Evolutionary conservation across 2,797 vertebrate genomes (phyloP).

Genomic region (Macroramphosus scolopax): DNA sequence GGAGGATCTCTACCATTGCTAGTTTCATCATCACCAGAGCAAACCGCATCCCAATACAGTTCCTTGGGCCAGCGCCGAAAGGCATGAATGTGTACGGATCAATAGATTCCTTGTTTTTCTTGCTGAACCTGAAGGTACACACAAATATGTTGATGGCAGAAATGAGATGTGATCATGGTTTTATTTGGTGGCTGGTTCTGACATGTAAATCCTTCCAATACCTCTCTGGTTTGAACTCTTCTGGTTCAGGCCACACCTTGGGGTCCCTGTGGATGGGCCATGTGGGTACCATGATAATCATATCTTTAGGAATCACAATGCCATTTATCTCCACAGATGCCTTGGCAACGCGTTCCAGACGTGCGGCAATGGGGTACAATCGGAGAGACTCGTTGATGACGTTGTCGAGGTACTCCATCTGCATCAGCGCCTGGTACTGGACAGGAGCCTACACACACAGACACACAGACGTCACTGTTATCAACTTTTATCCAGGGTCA

Average conservation of each 20-base stretch:
- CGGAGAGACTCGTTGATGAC: constrained; percentile 74
- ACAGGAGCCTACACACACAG: constrained; percentile 58
- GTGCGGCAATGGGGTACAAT: constrained; percentile 57
- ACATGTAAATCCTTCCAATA: constrained; percentile 24
- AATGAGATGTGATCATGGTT: background rate
- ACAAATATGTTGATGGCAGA: background rate
- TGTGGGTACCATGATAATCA: constrained; percentile 62
- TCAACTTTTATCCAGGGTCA: no score
- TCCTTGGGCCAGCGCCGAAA: constrained; percentile 82
- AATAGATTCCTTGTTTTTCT: constrained; percentile 71
- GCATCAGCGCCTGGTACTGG: constrained; percentile 64
- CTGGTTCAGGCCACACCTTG: constrained; percentile 70
- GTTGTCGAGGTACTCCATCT: constrained; percentile 82
- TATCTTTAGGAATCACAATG: constrained; percentile 72
- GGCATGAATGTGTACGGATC: constrained; percentile 79
- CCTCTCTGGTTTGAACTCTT: constrained; percentile 81
- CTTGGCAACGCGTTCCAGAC: constrained; percentile 78
- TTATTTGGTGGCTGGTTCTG: no score
- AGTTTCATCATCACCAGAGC: constrained; percentile 79
- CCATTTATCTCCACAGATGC: constrained; percentile 71
- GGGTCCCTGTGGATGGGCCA: constrained; percentile 70
- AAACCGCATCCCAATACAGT: constrained; percentile 87
- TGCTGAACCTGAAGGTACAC: constrained; percentile 74
- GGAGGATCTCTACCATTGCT: constrained; percentile 72
- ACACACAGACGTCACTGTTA: background rate